These are phyloP conservation scores for Herpailurus yagouaroundi DNA, from an alignment of 2,113 vertebrate species.

Conservation along the genomic window DNA sequence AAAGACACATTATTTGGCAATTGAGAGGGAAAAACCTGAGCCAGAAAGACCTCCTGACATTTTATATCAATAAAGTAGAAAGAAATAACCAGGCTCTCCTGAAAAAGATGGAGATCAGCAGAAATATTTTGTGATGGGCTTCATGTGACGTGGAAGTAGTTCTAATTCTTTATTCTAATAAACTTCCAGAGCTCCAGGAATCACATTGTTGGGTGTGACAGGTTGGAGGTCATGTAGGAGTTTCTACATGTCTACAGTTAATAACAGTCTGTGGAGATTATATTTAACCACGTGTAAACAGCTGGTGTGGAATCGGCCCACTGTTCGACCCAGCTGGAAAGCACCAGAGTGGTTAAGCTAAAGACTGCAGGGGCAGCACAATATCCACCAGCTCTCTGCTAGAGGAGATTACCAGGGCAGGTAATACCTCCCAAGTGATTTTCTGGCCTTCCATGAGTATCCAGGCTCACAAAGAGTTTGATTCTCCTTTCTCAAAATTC, in stretches of 20 bases:
- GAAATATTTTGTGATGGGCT: slow-evolving; percentile 54
- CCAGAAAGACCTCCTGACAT: slow-evolving; percentile 68
- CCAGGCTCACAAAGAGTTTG: neutral
- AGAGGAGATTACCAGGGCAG: neutral
- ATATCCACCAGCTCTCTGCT: neutral
- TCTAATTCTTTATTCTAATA: slow-evolving; percentile 72
- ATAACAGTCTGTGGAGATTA: slow-evolving; percentile 71
- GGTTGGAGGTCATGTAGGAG: slow-evolving; percentile 70
- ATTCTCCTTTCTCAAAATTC: slow-evolving; percentile 1
- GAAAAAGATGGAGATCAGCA: slow-evolving; percentile 54
- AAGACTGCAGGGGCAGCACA: neutral
- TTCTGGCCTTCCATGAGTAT: neutral
- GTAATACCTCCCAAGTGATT: neutral
- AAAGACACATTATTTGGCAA: slow-evolving; percentile 65
- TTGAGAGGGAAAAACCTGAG: slow-evolving; percentile 62
- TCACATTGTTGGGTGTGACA: slow-evolving; percentile 68
- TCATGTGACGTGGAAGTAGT: neutral
- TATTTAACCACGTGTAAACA: slow-evolving; percentile 54
- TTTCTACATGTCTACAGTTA: slow-evolving; percentile 72
- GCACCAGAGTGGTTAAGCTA: neutral
- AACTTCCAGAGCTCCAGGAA: slow-evolving; percentile 65
- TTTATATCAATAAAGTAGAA: slow-evolving; percentile 71
- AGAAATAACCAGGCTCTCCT: slow-evolving; percentile 60
- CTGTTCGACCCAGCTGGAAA: neutral
- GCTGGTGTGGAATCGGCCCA: neutral